A percentile compares a stretch with the other conserved stretches of the same genome.
These are phyloP conservation scores for Trisateles emortualis DNA, from an alignment of 2,888 invertebrate species.

Conservation along the genomic window DNA sequence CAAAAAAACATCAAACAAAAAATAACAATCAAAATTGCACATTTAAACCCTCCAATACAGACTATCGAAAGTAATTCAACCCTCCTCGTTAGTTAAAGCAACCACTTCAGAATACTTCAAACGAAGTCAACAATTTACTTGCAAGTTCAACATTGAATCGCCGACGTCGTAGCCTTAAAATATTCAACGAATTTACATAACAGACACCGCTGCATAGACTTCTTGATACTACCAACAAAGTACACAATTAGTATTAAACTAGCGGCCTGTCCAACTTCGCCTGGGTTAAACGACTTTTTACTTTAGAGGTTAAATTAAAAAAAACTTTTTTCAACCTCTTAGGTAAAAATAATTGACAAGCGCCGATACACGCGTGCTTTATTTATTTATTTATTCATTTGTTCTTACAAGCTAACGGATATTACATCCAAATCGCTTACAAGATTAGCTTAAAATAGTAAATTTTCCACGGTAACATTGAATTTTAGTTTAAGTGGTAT, in stretches of 20 bases:
- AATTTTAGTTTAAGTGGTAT: too few species aligned
- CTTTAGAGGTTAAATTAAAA: too few species aligned
- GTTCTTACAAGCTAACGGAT: too few species aligned
- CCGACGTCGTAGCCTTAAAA: slow-evolving; percentile 27
- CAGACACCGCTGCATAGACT: slow-evolving; percentile 43
- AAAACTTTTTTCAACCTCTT: too few species aligned
- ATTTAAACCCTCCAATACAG: slow-evolving; percentile 8
- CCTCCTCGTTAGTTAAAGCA: slow-evolving; percentile 26
- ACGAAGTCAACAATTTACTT: slow-evolving; percentile 38
- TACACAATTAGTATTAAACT: slow-evolving; percentile 56
- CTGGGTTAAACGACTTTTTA: too few species aligned
- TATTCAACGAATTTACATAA: slow-evolving; percentile 48
- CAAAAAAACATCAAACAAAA: slow-evolving; percentile 6
- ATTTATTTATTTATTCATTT: too few species aligned
- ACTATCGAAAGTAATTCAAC: slow-evolving; percentile 22
- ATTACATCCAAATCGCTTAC: too few species aligned
- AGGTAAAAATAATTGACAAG: too few species aligned
- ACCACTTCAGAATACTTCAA: slow-evolving; percentile 33
- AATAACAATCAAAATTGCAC: slow-evolving; percentile 5
- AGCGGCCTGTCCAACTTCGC: too few species aligned
- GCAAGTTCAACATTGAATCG: slow-evolving; percentile 32
- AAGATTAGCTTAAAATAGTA: too few species aligned
- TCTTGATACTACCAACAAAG: slow-evolving; percentile 42
- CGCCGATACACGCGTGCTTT: too few species aligned
- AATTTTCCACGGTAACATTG: too few species aligned